phyloP scores from a whole-genome alignment of 2,113 vertebrate genomes.

The Riparia riparia region DNA sequence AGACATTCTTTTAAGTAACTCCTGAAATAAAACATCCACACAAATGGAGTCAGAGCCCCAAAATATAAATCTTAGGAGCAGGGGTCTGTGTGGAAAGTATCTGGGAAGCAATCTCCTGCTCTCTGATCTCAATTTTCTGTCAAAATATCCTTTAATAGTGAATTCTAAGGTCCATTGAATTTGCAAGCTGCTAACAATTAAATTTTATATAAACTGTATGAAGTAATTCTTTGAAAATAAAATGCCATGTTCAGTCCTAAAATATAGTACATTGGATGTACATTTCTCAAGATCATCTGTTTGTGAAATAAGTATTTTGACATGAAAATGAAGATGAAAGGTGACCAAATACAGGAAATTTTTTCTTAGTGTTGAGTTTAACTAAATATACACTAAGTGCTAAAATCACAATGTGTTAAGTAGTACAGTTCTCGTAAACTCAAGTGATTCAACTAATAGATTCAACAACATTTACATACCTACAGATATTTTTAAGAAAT shows the following conservation, averaged over 20 bases:
- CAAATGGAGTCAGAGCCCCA: background rate
- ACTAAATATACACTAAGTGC: background rate
- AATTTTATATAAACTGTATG: background rate
- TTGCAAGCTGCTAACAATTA: background rate
- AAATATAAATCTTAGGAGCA: background rate
- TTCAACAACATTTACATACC: background rate
- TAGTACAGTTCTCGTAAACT: background rate
- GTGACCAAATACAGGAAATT: background rate
- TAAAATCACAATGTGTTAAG: background rate
- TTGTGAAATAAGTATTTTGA: background rate
- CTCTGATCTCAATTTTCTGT: background rate
- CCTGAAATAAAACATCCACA: background rate
- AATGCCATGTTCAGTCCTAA: background rate
- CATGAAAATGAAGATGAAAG: background rate
- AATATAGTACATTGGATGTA: background rate
- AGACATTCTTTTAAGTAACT: background rate
- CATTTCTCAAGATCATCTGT: background rate
- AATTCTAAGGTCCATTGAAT: background rate
- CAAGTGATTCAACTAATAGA: background rate
- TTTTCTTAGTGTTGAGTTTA: background rate
- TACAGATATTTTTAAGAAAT: background rate
- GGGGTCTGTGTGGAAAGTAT: background rate
- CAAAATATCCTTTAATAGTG: background rate
- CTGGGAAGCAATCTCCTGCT: background rate
- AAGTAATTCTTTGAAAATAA: background rate